These are phyloP conservation scores for Anarhynchus alexandrinus DNA, from an alignment of 2,113 vertebrate genomes.

Conservation along the genomic window DNA sequence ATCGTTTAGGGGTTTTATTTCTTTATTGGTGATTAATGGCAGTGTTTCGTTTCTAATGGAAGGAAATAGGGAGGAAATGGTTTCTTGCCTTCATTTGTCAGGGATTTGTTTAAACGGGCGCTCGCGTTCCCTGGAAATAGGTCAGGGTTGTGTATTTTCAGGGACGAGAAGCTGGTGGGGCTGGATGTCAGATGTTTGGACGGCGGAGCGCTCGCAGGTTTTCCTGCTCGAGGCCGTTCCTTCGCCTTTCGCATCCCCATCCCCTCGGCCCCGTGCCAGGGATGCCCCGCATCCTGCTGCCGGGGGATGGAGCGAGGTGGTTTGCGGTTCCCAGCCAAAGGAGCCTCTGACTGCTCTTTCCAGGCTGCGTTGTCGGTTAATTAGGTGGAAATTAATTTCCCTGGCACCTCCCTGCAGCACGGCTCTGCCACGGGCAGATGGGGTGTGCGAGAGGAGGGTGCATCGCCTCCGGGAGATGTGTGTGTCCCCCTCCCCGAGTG, in stretches of 20 bases:
- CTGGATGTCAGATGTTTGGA: conserved; percentile 10
- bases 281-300: not conserved
- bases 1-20: not conserved
- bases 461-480: too few species aligned
- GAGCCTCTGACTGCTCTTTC: not conserved
- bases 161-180: not conserved
- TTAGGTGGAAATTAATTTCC: not conserved
- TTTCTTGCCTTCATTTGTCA: conserved; percentile 47
- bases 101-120: not conserved
- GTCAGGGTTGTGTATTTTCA: not conserved
- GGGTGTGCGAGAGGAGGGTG: fast-evolving
- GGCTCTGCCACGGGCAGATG: not conserved
- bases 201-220: not conserved
- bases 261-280: not conserved
- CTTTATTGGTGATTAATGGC: conserved; percentile 45
- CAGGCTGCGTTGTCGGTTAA: too few species aligned
- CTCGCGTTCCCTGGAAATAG: not conserved
- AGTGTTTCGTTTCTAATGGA: conserved; percentile 19
- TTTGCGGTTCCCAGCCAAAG: not conserved
- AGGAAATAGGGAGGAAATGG: conserved; percentile 56
- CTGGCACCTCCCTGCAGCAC: not conserved
- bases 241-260: not conserved
- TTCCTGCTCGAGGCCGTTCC: not conserved
- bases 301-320: fast-evolving
- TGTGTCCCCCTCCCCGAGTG: fast-evolving